Percentiles rank a stretch among this genome's conserved stretches.
phyloP scores from a whole-genome alignment of 2,797 vertebrate genomes.

The Ficedula albicollis region DNA sequence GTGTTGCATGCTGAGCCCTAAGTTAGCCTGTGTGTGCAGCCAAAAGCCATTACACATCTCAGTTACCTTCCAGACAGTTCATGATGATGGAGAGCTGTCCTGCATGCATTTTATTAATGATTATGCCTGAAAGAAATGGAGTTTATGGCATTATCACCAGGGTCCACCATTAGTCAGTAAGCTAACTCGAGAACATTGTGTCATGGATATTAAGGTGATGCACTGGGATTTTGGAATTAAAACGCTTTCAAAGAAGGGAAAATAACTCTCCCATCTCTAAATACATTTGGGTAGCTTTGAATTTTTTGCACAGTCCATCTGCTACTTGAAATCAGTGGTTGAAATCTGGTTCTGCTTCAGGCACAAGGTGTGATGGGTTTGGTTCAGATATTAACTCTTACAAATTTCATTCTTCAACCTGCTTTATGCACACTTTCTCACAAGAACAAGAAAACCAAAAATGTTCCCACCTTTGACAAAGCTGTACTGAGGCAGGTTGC shows the following conservation, averaged over 20 bases:
- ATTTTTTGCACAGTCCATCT: not conserved
- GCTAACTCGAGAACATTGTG: not conserved
- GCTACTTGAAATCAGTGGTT: not conserved
- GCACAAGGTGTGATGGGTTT: not conserved
- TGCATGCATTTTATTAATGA: not conserved
- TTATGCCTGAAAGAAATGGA: slow-evolving; percentile 23
- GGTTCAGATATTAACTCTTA: not conserved
- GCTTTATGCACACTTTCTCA: not conserved
- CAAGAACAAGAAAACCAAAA: not conserved
- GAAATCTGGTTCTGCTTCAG: not conserved
- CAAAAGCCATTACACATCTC: not conserved
- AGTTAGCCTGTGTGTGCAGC: not conserved
- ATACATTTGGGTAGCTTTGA: not conserved
- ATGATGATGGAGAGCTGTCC: slow-evolving; percentile 1
- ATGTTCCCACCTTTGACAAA: not conserved
- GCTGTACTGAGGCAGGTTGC: not conserved
- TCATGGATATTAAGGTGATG: not conserved
- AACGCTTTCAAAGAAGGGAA: not conserved
- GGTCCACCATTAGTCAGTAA: not conserved
- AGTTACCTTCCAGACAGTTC: not conserved
- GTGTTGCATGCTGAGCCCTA: not conserved
- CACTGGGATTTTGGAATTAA: not conserved
- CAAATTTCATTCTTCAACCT: not conserved
- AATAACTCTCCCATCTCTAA: not conserved
- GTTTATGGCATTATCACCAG: not conserved